Percentiles rank a stretch among this genome's conserved stretches.
These are phyloP conservation scores for Mesocricetus auratus DNA, from an alignment of 2,113 vertebrate genomes.

Conservation along the genomic window DNA sequence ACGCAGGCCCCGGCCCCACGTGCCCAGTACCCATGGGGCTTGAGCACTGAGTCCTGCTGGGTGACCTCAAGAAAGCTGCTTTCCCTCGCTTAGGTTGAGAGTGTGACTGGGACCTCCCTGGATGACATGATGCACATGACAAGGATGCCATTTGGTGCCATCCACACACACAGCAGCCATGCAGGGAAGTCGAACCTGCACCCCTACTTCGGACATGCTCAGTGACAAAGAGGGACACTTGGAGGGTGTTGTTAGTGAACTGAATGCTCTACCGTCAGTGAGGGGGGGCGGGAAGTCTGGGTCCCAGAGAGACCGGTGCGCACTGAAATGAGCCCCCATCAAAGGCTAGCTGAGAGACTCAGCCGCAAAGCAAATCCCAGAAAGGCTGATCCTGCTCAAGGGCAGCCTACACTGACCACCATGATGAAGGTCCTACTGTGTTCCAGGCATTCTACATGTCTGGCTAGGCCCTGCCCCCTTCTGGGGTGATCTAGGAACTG, in stretches of 20 bases:
- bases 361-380: background rate
- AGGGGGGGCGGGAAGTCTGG: background rate
- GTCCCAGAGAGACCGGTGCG: background rate
- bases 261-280: background rate
- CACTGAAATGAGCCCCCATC: background rate
- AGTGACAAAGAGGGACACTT: background rate
- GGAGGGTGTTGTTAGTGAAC: background rate
- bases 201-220: background rate
- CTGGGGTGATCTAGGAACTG: background rate
- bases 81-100: background rate
- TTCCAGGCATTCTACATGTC: background rate
- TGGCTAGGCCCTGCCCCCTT: background rate
- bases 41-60: background rate
- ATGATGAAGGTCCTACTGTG: background rate
- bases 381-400: background rate
- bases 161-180: background rate
- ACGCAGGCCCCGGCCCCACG: background rate
- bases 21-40: background rate
- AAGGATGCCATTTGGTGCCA: background rate
- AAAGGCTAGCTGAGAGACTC: background rate
- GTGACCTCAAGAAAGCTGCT: background rate
- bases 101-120: background rate
- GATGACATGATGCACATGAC: background rate
- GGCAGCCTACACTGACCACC: background rate
- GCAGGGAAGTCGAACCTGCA: background rate